Percentiles rank a stretch among this genome's conserved stretches.
Conservation (phyloP, 2,888 invertebrate species). For the Ennomos fuscantarius region DNA sequence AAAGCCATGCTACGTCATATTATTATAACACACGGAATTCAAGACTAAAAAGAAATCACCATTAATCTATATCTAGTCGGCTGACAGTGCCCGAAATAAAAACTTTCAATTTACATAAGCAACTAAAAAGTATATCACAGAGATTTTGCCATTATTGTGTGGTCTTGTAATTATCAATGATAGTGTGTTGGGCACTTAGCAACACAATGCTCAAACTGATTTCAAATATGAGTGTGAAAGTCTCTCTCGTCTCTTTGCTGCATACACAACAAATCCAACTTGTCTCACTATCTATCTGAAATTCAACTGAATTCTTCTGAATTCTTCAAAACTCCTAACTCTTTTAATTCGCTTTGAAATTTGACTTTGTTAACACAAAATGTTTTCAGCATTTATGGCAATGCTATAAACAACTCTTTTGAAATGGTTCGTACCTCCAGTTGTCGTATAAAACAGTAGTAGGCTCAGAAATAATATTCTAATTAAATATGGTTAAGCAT, state of each 20-base stretch:
- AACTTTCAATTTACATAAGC: no score
- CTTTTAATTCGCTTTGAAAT: conserved; percentile 22
- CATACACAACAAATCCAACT: conserved; percentile 10
- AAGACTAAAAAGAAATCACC: no score
- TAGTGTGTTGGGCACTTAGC: no score
- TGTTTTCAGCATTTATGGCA: conserved; percentile 42
- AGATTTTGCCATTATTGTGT: no score
- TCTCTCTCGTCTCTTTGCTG: conserved; percentile 2
- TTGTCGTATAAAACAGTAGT: conserved; percentile 20
- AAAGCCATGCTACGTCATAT: no score
- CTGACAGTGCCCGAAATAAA: no score
- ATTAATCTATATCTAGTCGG: no score
- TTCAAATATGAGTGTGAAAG: neutral
- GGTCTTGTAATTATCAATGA: no score
- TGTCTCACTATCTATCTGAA: conserved; percentile 11
- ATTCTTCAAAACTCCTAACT: conserved; percentile 14
- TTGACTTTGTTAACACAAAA: conserved; percentile 35
- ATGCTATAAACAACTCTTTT: conserved; percentile 49
- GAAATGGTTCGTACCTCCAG: conserved; percentile 47
- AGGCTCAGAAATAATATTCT: neutral
- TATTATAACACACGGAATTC: no score
- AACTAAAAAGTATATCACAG: no score
- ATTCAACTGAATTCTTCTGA: conserved; percentile 14
- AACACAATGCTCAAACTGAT: neutral
- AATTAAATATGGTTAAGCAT: neutral